phyloP scores from a whole-genome alignment of 2,113 vertebrate genomes.

The Coptodon bakossiorum region DNA sequence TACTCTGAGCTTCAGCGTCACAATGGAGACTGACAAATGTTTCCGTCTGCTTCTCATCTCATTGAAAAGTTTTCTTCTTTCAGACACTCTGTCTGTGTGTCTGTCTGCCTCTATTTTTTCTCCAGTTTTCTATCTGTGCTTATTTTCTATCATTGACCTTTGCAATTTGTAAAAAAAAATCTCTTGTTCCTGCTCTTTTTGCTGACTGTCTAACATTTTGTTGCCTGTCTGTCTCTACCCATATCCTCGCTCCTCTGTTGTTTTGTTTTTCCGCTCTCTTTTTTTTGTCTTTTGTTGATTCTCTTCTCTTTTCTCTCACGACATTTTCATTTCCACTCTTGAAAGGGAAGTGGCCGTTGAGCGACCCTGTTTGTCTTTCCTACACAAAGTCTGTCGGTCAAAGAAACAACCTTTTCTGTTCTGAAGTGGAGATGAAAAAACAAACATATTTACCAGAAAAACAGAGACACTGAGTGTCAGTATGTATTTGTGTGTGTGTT shows the following conservation, averaged over 20 bases:
- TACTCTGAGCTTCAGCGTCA: background rate
- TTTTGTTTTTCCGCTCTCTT: background rate
- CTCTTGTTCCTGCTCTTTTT: background rate
- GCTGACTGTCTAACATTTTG: background rate
- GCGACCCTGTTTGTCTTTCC: background rate
- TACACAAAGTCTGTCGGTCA: background rate
- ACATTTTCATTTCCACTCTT: conserved; percentile 1
- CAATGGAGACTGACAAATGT: background rate
- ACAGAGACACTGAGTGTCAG: background rate
- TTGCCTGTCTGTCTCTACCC: background rate
- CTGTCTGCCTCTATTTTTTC: background rate
- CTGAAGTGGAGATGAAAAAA: background rate
- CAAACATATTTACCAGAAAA: background rate
- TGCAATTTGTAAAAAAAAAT: background rate
- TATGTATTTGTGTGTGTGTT: background rate
- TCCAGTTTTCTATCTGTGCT: background rate
- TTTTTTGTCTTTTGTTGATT: background rate
- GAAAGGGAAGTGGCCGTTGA: background rate
- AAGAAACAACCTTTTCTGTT: background rate
- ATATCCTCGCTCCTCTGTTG: background rate
- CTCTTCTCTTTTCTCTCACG: background rate
- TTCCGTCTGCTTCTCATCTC: background rate
- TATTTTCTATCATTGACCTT: background rate
- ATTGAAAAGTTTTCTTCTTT: background rate
- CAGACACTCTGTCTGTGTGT: background rate